Conservation (phyloP, 53 echinoderm and acorn worm species). For the Antedon mediterranea region DNA sequence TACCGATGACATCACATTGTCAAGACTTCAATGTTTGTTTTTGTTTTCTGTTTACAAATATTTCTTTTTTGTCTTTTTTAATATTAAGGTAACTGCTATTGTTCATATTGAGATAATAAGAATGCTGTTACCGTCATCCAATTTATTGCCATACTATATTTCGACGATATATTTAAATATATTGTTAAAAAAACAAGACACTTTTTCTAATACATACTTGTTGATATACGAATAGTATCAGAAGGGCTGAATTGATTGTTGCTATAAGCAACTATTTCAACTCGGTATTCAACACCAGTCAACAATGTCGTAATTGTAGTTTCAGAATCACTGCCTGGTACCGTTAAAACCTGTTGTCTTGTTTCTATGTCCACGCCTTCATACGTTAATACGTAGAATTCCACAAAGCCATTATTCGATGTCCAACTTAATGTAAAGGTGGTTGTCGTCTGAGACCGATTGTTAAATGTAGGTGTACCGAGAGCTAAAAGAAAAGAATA, state of each 20-base stretch:
- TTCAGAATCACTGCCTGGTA: not conserved
- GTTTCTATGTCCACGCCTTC: not conserved
- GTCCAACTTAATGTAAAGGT: not conserved
- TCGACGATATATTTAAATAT: no score
- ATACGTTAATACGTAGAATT: not conserved
- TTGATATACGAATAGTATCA: not conserved
- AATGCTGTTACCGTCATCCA: no score
- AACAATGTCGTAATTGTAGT: not conserved
- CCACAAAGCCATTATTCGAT: not conserved
- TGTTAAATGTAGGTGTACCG: not conserved
- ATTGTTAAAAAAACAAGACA: no score
- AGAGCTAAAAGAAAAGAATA: not conserved
- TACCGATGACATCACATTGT: no score
- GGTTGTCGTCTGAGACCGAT: not conserved
- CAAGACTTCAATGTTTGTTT: no score
- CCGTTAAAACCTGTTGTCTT: not conserved
- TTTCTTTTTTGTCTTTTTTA: no score
- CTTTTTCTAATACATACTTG: not conserved
- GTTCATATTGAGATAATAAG: no score
- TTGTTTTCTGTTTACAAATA: no score
- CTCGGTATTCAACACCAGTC: not conserved
- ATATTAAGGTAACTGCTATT: no score
- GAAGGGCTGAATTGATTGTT: not conserved
- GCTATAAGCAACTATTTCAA: not conserved
- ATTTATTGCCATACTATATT: no score